Evolutionary conservation across 2,888 invertebrate genomes (phyloP).

Genomic region (Drosophila helvetica): DNA sequence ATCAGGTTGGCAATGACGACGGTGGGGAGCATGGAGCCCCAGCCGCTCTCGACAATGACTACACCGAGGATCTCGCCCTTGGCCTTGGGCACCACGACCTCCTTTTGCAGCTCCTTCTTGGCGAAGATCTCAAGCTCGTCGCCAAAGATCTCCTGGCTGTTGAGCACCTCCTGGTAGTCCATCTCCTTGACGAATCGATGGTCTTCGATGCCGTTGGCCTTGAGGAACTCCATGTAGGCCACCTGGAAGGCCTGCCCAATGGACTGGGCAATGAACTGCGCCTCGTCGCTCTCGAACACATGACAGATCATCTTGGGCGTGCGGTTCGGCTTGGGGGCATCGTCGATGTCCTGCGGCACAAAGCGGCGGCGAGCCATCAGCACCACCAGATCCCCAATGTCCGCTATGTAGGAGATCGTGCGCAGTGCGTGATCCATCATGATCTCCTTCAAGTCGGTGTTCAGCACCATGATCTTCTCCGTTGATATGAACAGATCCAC

Average conservation of each 20-base stretch:
- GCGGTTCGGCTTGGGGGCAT: constrained; percentile 87
- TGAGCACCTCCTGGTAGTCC: constrained; percentile 99
- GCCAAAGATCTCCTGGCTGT: constrained; percentile 99
- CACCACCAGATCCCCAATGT: constrained; percentile 99
- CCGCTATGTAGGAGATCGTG: constrained; percentile 99
- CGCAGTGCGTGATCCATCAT: constrained; percentile 99
- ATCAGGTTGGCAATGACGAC: constrained; percentile 99
- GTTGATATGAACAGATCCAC: constrained; percentile 99
- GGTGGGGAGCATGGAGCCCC: constrained; percentile 99
- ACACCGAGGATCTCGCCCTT: constrained; percentile 99
- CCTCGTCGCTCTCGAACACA: constrained; percentile 99
- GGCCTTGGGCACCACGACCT: constrained; percentile 98
- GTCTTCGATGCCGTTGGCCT: constrained; percentile 99
- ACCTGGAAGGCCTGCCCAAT: constrained; percentile 99
- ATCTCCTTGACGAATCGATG: constrained; percentile 99
- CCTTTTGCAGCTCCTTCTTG: constrained; percentile 98
- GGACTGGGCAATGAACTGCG: constrained; percentile 99
- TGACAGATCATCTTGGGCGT: constrained; percentile 99
- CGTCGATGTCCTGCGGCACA: constrained; percentile 83
- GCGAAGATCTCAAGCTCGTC: constrained; percentile 99
- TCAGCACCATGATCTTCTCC: constrained; percentile 99
- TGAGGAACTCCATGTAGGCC: constrained; percentile 99
- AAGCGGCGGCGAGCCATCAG: constrained; percentile 98
- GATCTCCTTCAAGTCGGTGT: constrained; percentile 99
- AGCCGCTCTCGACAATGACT: constrained; percentile 99